Base-by-base conservation (phyloP, 2,888 invertebrate genomes). In the Oligia strigilis region DNA sequence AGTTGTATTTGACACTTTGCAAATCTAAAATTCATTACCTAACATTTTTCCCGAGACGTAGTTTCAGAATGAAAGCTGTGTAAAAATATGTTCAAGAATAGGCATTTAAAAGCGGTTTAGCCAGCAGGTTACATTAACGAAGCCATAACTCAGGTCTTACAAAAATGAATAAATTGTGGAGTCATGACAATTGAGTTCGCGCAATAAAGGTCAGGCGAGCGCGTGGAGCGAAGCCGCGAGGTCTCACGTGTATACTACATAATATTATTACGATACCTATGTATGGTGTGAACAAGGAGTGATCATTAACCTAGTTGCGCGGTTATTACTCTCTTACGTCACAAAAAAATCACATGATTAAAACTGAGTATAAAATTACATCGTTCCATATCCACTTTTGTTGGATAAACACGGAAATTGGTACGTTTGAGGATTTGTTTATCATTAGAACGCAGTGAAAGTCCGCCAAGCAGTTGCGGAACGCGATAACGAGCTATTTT, bases 251-350 rank as follows among this genome's bases (percentile, higher is more conserved):
- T 76, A 29, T 55, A 19, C 70, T 84, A 84, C 81, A 84, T 78
- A 84, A 87, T 81, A 66, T 80, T 75, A 85, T 78, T 81, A 78
- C 81, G 74, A 76, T 84, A 84, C 70, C 17, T 83, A 81, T 58
- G 72, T 75, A 89, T 84, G 83, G 86, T 84, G 86, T 77, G 83
- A 88, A 88, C 82, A 72, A 87, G 80, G 84, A 83, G 81, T 84
- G 66, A 85, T 88, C 80, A 85, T 89, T 89, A 89, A 86, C 89
- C 89, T 55, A 90, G 82, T 85, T 87, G 67, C 73, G 52, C 77
- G 76, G 72, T 55, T 77, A 80, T 86, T 82, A 86, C 77, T 55
- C 76, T 52, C 55, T 88, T 87, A 84, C 81, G 67, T 85, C 84
- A 88, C n/a, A 79, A 69, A 83, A 86, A 87, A 78, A 73, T 82